A percentile compares a stretch with the other conserved stretches of the same genome.
phyloP scores from a whole-genome alignment of 2,888 invertebrate species.

The Apotomis turbidana region DNA sequence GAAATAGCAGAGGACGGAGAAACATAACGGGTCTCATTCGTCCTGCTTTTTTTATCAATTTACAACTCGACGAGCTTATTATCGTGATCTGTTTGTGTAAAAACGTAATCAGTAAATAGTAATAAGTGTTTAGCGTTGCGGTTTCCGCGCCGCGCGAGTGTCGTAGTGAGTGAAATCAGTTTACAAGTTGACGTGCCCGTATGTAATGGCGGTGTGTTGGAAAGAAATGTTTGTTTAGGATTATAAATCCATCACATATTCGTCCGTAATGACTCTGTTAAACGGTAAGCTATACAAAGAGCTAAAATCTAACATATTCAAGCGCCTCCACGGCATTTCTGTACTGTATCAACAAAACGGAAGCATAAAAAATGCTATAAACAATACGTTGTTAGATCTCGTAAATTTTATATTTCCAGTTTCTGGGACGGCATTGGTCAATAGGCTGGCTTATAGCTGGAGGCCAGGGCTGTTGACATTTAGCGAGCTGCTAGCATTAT shows the following conservation, averaged over 20 bases:
- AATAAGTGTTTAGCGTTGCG: slow-evolving; percentile 51
- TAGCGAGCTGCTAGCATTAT: slow-evolving; percentile 49
- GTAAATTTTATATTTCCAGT: slow-evolving; percentile 33
- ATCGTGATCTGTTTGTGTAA: slow-evolving; percentile 67
- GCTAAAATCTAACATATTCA: neutral
- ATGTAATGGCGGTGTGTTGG: slow-evolving; percentile 70
- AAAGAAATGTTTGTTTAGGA: slow-evolving; percentile 68
- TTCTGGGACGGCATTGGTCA: slow-evolving; percentile 65
- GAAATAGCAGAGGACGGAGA: slow-evolving; percentile 59
- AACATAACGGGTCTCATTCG: slow-evolving; percentile 61
- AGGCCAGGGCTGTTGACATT: slow-evolving; percentile 74
- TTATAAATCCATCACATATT: slow-evolving; percentile 53
- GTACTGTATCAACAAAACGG: neutral
- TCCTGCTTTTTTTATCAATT: slow-evolving; percentile 58
- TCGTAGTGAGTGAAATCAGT: slow-evolving; percentile 58
- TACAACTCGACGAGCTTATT: slow-evolving; percentile 65
- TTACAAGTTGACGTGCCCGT: slow-evolving; percentile 62
- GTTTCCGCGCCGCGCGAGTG: slow-evolving; percentile 45
- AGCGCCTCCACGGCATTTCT: neutral
- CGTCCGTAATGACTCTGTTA: slow-evolving; percentile 63
- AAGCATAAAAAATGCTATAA: neutral
- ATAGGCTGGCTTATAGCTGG: slow-evolving; percentile 55
- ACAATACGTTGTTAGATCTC: neutral
- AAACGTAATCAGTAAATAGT: slow-evolving; percentile 53
- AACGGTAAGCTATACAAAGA: slow-evolving; percentile 58